phyloP scores from a whole-genome alignment of 2,113 vertebrate species.

The Asarcornis scutulata region DNA sequence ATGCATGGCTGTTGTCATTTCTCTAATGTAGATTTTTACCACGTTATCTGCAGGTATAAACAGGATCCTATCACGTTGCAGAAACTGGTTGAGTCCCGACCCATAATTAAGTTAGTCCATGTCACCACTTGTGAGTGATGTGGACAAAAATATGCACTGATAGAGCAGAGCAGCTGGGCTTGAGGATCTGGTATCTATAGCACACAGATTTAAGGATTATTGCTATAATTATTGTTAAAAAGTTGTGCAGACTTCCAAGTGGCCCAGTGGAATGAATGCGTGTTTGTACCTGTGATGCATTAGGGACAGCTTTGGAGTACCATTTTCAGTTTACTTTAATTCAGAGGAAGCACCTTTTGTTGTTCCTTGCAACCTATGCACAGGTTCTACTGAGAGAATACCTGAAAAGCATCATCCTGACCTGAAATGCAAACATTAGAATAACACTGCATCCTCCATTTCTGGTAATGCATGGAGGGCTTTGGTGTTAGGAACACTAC shows the following conservation, averaged over 20 bases:
- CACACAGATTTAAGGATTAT: not conserved
- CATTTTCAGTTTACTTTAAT: not conserved
- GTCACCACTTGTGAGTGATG: not conserved
- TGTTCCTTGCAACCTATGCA: not conserved
- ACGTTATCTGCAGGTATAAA: not conserved
- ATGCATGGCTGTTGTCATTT: not conserved
- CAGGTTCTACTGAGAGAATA: not conserved
- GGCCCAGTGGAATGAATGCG: not conserved
- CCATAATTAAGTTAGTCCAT: not conserved
- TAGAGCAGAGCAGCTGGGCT: not conserved
- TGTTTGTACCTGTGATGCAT: fast-evolving
- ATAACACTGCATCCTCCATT: not conserved
- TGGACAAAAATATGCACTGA: not conserved
- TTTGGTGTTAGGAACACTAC: not conserved
- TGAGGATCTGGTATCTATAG: not conserved
- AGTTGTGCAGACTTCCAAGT: not conserved
- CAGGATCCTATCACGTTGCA: not conserved
- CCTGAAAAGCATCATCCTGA: not conserved
- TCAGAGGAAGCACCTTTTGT: not conserved
- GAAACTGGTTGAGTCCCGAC: not conserved
- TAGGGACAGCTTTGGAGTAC: not conserved
- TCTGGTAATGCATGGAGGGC: fast-evolving
- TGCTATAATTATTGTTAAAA: not conserved
- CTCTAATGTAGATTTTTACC: not conserved
- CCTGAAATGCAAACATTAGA: not conserved